phyloP scores from a whole-genome alignment of 1,140 invertebrate genomes.

The Panonychus citri region DNA sequence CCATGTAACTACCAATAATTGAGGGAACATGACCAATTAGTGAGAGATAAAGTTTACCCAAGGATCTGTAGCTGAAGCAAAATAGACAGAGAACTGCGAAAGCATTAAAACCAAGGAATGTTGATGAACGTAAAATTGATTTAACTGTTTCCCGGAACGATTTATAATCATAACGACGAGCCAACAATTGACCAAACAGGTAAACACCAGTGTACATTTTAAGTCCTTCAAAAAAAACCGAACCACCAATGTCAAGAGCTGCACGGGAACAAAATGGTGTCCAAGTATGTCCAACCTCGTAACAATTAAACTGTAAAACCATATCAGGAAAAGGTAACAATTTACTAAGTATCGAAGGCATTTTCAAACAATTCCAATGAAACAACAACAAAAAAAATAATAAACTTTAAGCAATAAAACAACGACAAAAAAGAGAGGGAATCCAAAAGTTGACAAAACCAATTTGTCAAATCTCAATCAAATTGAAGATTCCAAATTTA shows the following conservation, averaged over 20 bases:
- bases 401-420: too few species aligned
- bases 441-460: too few species aligned
- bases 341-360: conserved; percentile 34
- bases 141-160: not conserved
- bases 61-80: not conserved
- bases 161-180: not conserved
- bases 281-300: conserved; percentile 53
- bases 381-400: too few species aligned
- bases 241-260: not conserved
- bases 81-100: not conserved
- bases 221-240: not conserved
- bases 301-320: conserved; percentile 31
- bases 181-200: not conserved
- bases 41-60: not conserved
- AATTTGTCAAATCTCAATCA: too few species aligned
- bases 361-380: conserved; percentile 1
- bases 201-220: conserved; percentile 3
- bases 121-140: not conserved
- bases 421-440: too few species aligned
- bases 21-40: not conserved
- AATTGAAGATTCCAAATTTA: too few species aligned
- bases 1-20: conserved; percentile 3
- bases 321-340: conserved; percentile 13
- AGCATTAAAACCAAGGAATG: conserved; percentile 1
- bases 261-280: conserved; percentile 14